A percentile compares a stretch with the other conserved stretches of the same genome.
phyloP scores from a whole-genome alignment of 2,888 invertebrate genomes.

The Unio pictorum region DNA sequence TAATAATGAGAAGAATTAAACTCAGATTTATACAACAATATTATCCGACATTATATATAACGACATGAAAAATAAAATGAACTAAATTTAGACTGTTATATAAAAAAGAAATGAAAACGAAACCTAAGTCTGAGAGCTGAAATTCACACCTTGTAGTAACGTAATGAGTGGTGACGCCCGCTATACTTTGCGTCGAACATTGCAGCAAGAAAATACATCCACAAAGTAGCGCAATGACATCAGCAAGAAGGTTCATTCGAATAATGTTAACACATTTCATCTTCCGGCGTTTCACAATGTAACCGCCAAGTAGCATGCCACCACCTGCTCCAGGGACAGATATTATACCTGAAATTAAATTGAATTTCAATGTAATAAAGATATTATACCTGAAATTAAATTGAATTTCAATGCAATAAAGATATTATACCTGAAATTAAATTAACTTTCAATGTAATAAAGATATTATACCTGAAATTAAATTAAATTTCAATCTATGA shows the following conservation, averaged over 20 bases:
- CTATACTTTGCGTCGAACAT: constrained; percentile 35
- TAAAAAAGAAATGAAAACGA: background rate
- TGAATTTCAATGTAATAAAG: too few relatives aligned
- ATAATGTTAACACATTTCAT: constrained; percentile 37
- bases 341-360: constrained; percentile 28
- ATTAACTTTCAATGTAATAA: too few relatives aligned
- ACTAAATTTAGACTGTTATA: background rate
- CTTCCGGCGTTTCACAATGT: constrained; percentile 35
- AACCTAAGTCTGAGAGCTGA: background rate
- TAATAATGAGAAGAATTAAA: too few relatives aligned
- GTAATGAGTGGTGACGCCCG: constrained; percentile 37
- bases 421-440: too few relatives aligned
- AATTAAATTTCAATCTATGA: too few relatives aligned
- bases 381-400: too few relatives aligned
- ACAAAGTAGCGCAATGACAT: constrained; percentile 23
- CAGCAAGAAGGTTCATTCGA: constrained; percentile 31
- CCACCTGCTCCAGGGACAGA: constrained; percentile 45
- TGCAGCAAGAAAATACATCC: constrained; percentile 32
- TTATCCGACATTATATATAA: background rate
- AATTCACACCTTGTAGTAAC: constrained; percentile 17
- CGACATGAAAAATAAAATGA: background rate
- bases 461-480: too few relatives aligned
- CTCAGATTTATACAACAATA: background rate
- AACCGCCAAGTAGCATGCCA: constrained; percentile 43
- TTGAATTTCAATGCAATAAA: too few relatives aligned